Evolutionary conservation across 2,797 vertebrate species (phyloP).

Genomic region (Lepilemur septentrionalis): DNA sequence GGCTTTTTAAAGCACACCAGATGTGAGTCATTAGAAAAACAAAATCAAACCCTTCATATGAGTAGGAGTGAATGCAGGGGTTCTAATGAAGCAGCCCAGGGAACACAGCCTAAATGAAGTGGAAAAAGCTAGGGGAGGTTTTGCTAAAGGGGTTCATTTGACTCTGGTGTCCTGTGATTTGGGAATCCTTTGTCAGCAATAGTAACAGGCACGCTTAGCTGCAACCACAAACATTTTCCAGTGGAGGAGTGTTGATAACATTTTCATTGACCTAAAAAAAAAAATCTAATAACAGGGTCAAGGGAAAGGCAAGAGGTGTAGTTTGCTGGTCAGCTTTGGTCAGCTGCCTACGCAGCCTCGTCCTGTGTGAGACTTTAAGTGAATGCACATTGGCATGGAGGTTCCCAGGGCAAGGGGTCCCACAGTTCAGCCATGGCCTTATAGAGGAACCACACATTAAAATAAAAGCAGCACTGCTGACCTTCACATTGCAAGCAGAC

Average conservation of each 20-base stretch:
- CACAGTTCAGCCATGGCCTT: neutral
- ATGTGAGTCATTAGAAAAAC: constrained; percentile 51
- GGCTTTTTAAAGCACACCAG: constrained; percentile 41
- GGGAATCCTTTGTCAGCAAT: constrained; percentile 56
- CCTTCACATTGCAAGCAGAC: neutral
- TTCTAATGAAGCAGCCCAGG: neutral
- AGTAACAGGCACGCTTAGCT: neutral
- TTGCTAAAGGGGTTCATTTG: constrained; percentile 1
- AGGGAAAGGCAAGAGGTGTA: neutral
- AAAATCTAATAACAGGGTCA: neutral
- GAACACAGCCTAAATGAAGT: neutral
- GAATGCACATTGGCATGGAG: neutral
- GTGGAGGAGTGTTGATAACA: constrained; percentile 33
- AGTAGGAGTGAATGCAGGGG: constrained; percentile 35
- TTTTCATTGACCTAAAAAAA: constrained; percentile 50
- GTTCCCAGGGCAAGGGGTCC: neutral
- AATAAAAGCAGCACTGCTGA: neutral
- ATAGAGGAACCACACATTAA: neutral
- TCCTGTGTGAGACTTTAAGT: neutral
- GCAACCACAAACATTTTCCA: constrained; percentile 54
- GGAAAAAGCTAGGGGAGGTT: neutral
- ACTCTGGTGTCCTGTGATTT: neutral
- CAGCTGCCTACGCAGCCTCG: neutral
- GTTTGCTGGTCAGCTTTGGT: neutral
- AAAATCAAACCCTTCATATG: constrained; percentile 1